Evolutionary conservation across 2,888 invertebrate species (phyloP), one percentile per base, ranked within the genome.

Genomic region (Luperina testacea): DNA sequence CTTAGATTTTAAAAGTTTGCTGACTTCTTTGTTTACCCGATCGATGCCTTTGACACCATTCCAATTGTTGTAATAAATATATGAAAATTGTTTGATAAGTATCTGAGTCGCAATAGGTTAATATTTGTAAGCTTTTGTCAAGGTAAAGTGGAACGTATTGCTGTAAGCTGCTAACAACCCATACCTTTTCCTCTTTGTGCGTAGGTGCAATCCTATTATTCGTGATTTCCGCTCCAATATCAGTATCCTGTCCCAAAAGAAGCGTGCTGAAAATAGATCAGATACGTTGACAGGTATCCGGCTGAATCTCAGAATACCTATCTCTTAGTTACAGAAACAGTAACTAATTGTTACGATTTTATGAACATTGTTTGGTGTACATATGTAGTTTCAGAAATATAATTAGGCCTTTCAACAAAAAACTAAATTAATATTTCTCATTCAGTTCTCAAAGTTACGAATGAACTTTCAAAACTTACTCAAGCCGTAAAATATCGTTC

Each of bases 171-270:
- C 15, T 64, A 53, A 45, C 27, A 65, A 67, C 7, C 57, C 20
- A 75, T 20, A 42, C n/a, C 63, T 78, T 72, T 77, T 82, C 77
- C 15, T 27, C 59, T 69, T 38, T 59, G 65, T 82, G 57, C 69
- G 65, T 6, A 4, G n/a, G 24, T 24, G 51, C 57, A 74, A 77
- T 83, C 57, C 51, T 75, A 72, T 86, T 78, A 83, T 78, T 78
- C 51, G 57, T 45, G 45, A 78, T 78, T 75, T 86, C 78, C 78
- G 51, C 70, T 78, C 27, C 61, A 57, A 63, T 72, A 65, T 72
- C 70, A 70, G 70, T 77, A 77, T 73, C 61, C 72, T 45, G 65
- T 59, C 45, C 20, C 51, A 15, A 63, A 73, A 84, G 13, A 51
- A 51, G 51, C 32, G 63, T 45, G 15, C 32, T 59, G 13, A 59